Evolutionary conservation across 1,140 invertebrate genomes (phyloP).

Genomic region (Zophobas morio): DNA sequence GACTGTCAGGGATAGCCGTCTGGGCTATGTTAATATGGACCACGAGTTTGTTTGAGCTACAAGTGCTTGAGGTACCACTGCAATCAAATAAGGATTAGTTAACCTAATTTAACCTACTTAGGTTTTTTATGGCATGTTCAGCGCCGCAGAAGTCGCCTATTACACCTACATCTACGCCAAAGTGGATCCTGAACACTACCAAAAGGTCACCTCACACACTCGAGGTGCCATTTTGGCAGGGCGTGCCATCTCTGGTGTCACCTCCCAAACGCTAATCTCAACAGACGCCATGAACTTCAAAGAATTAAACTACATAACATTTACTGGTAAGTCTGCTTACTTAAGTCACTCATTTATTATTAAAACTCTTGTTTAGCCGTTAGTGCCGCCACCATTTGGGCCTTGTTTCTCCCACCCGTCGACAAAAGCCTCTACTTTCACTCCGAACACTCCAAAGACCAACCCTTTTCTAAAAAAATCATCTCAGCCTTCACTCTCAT

Average conservation of each 20-base stretch:
- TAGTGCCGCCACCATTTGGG: slow-evolving; percentile 80
- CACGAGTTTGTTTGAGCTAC: slow-evolving; percentile 74
- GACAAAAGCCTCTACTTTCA: slow-evolving; percentile 87
- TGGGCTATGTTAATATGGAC: slow-evolving; percentile 83
- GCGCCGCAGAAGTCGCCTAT: slow-evolving; percentile 92
- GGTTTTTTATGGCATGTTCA: slow-evolving; percentile 85
- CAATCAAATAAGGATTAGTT: too few species aligned
- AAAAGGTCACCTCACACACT: slow-evolving; percentile 82
- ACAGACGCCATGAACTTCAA: slow-evolving; percentile 75
- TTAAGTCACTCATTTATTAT: too few species aligned
- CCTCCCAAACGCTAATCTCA: slow-evolving; percentile 76
- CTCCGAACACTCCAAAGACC: slow-evolving; percentile 62
- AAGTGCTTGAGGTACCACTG: slow-evolving; percentile 68
- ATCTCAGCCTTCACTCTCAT: slow-evolving; percentile 69
- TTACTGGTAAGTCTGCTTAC: slow-evolving; percentile 68
- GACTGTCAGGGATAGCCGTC: slow-evolving; percentile 78
- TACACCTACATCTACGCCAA: slow-evolving; percentile 95
- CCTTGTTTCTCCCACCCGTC: slow-evolving; percentile 85
- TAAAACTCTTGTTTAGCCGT: slow-evolving; percentile 72
- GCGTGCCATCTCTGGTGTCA: slow-evolving; percentile 75
- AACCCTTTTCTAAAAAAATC: slow-evolving; percentile 49
- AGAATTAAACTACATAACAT: slow-evolving; percentile 81
- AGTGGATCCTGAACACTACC: slow-evolving; percentile 82
- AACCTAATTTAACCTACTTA: slow-evolving; percentile 63
- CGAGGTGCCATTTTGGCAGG: slow-evolving; percentile 79